Evolutionary conservation across 1,140 invertebrate species (phyloP).

Genomic region (Drosophila nebulosa): DNA sequence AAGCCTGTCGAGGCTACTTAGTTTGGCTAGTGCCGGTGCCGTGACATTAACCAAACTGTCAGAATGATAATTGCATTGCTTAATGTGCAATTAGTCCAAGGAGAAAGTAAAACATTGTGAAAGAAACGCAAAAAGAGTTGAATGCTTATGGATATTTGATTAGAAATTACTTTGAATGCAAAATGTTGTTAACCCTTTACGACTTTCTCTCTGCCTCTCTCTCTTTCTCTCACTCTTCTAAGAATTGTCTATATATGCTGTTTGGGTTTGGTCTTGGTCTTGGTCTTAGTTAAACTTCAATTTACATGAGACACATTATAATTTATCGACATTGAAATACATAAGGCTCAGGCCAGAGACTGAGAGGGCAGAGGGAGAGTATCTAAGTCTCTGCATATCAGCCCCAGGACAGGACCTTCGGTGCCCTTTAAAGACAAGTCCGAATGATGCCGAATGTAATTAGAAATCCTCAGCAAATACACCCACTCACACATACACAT

Average conservation of each 20-base stretch:
- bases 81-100: slow-evolving; percentile 60
- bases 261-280: neutral
- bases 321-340: slow-evolving; percentile 55
- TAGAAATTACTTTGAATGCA: neutral
- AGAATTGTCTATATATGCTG: too few species aligned
- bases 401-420: neutral
- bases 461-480: slow-evolving; percentile 65
- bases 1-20: slow-evolving; percentile 22
- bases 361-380: too few species aligned
- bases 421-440: slow-evolving; percentile 37
- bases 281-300: slow-evolving; percentile 9
- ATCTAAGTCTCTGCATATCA: neutral
- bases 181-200: neutral
- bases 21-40: slow-evolving; percentile 9
- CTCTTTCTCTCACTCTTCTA: too few species aligned
- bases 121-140: neutral
- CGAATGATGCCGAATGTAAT: slow-evolving; percentile 72
- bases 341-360: slow-evolving; percentile 25
- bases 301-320: slow-evolving; percentile 38
- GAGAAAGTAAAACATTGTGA: too few species aligned
- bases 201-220: neutral
- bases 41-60: slow-evolving; percentile 65
- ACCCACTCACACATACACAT: slow-evolving; percentile 21
- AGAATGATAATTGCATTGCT: slow-evolving; percentile 71
- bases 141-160: neutral